Evolutionary conservation across 2,888 invertebrate species (phyloP).

Genomic region (Latrodectus hesperus): DNA sequence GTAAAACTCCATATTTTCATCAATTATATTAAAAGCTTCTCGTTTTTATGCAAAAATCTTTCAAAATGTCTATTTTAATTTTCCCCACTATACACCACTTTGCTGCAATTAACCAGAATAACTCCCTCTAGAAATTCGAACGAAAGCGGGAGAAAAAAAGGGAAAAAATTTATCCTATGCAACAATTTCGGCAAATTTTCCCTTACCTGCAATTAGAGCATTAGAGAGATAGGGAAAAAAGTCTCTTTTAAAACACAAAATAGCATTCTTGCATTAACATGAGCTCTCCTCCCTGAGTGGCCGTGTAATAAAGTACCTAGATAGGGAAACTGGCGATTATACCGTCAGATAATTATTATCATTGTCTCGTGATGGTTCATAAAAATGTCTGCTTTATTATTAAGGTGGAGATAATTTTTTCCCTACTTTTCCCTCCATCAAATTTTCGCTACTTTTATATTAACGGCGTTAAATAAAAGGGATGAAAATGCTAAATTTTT

Average conservation of each 20-base stretch:
- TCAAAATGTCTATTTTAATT: too few species aligned
- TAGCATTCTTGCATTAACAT: conserved; percentile 31
- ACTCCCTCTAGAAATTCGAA: neutral
- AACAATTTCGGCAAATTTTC: conserved; percentile 45
- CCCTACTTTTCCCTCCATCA: neutral
- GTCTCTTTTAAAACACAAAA: conserved; percentile 34
- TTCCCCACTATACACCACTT: too few species aligned
- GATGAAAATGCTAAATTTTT: neutral
- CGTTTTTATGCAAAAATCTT: too few species aligned
- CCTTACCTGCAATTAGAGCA: conserved; percentile 52
- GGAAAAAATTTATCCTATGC: conserved; percentile 13
- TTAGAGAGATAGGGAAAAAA: conserved; percentile 30
- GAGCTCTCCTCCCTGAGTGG: conserved; percentile 3
- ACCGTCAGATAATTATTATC: conserved; percentile 55
- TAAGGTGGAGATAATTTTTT: conserved; percentile 40
- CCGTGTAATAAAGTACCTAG: conserved; percentile 48
- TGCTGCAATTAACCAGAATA: too few species aligned
- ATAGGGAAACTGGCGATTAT: conserved; percentile 49
- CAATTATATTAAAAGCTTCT: too few species aligned
- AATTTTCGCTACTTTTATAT: conserved; percentile 13
- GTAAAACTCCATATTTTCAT: too few species aligned
- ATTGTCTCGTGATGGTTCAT: conserved; percentile 57
- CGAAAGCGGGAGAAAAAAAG: neutral
- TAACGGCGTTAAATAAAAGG: conserved; percentile 39
- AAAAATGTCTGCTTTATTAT: conserved; percentile 60